These are phyloP conservation scores for Pelodiscus sinensis DNA, from an alignment of 2,113 vertebrate genomes.

Conservation along the genomic window DNA sequence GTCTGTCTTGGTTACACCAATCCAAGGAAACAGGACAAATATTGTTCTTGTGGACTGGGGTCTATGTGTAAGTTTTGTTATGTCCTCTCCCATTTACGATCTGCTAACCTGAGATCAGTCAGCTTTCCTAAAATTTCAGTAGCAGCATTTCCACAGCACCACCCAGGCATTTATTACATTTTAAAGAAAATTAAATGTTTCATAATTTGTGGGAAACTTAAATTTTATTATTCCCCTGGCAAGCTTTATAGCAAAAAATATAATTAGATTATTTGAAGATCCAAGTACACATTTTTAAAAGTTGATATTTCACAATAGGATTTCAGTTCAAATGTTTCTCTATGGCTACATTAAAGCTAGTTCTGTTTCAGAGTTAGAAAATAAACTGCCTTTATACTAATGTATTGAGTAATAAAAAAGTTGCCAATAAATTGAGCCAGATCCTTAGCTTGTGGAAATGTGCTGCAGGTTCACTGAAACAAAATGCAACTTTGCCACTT, in stretches of 20 bases:
- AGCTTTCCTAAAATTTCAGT: neutral
- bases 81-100: neutral
- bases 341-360: neutral
- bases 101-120: neutral
- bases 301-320: conserved; percentile 14
- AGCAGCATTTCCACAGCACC: neutral
- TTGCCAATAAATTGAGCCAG: conserved; percentile 44
- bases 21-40: neutral
- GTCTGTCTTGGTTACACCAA: neutral
- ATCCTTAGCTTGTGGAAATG: conserved; percentile 1
- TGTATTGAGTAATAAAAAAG: conserved; percentile 43
- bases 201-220: conserved; percentile 15
- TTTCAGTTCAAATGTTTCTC: neutral
- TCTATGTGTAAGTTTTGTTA: neutral
- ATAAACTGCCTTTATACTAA: conserved; percentile 42
- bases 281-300: conserved; percentile 10
- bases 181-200: conserved; percentile 50
- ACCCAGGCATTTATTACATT: conserved; percentile 33
- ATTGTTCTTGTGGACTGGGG: neutral
- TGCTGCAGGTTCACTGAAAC: conserved; percentile 44
- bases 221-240: conserved; percentile 17
- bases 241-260: neutral
- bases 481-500: conserved; percentile 36
- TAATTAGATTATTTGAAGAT: conserved; percentile 28
- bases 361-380: neutral